Conservation (phyloP, 1,140 invertebrate species). For the Drosophila eugracilis region DNA sequence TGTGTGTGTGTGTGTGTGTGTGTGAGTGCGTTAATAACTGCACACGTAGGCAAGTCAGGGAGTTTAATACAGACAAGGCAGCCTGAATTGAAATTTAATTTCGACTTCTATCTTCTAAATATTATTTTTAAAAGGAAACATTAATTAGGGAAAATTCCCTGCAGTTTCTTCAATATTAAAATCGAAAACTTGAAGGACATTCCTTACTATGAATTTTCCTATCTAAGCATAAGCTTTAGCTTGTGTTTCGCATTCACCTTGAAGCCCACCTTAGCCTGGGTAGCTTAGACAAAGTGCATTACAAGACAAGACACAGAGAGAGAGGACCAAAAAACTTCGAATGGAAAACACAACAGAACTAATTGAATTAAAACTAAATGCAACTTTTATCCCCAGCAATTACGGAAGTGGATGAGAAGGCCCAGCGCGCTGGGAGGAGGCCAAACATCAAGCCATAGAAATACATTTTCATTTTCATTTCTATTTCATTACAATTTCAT, state of each 20-base stretch:
- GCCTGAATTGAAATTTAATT: conserved; percentile 26
- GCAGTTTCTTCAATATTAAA: not conserved
- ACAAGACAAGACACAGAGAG: conserved; percentile 10
- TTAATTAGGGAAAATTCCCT: too few relatives aligned
- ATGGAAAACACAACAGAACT: conserved; percentile 56
- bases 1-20: not conserved
- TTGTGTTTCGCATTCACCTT: conserved; percentile 38
- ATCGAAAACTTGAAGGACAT: too few relatives aligned
- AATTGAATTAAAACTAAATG: conserved; percentile 83
- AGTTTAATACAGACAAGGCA: conserved; percentile 6
- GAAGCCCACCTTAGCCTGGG: not conserved
- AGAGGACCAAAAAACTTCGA: conserved; percentile 54
- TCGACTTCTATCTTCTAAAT: too few relatives aligned
- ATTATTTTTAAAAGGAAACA: too few relatives aligned
- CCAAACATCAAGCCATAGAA: conserved; percentile 80
- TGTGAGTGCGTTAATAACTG: conserved; percentile 51
- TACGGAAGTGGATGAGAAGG: conserved; percentile 43
- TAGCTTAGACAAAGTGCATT: conserved; percentile 25
- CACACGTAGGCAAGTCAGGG: conserved; percentile 38
- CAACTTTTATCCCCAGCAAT: conserved; percentile 81
- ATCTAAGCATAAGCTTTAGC: conserved; percentile 8
- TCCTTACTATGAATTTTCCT: not conserved
- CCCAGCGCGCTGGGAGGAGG: conserved; percentile 10
- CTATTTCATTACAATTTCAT: conserved; percentile 83
- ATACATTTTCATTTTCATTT: conserved; percentile 81